phyloP scores from a whole-genome alignment of 1,140 invertebrate genomes.

The Heliconius melpomene region DNA sequence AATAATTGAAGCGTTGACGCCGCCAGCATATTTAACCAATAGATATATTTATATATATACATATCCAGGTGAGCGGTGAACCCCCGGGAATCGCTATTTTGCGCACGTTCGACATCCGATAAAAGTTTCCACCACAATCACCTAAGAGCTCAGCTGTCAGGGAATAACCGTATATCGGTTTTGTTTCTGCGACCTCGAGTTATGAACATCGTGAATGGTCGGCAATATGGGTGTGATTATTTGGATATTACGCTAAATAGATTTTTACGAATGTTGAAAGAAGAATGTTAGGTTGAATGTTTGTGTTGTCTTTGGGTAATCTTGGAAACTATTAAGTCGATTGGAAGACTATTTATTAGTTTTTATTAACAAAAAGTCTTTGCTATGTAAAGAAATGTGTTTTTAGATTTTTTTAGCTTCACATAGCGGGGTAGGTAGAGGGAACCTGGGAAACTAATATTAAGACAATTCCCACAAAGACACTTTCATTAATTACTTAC shows the following conservation, averaged over 20 bases:
- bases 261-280: not conserved
- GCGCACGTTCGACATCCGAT: conserved; percentile 80
- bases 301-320: too few species aligned
- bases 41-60: conserved; percentile 4
- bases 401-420: too few species aligned
- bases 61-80: conserved; percentile 48
- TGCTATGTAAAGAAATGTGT: too few species aligned
- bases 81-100: conserved; percentile 76
- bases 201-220: not conserved
- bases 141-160: conserved; percentile 81
- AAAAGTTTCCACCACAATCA: conserved; percentile 81
- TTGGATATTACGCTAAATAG: not conserved
- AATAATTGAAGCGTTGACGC: conserved; percentile 12
- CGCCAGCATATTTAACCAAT: conserved; percentile 32
- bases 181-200: conserved; percentile 72
- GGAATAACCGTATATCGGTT: conserved; percentile 80
- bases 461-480: too few species aligned
- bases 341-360: too few species aligned
- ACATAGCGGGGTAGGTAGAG: too few species aligned
- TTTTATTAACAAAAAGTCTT: too few species aligned
- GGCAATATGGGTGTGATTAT: not conserved
- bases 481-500: too few species aligned
- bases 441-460: too few species aligned
- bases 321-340: too few species aligned
- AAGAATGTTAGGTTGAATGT: too few species aligned